These are phyloP conservation scores for Papilio xuthus DNA, from an alignment of 1,140 invertebrate genomes.

Conservation along the genomic window DNA sequence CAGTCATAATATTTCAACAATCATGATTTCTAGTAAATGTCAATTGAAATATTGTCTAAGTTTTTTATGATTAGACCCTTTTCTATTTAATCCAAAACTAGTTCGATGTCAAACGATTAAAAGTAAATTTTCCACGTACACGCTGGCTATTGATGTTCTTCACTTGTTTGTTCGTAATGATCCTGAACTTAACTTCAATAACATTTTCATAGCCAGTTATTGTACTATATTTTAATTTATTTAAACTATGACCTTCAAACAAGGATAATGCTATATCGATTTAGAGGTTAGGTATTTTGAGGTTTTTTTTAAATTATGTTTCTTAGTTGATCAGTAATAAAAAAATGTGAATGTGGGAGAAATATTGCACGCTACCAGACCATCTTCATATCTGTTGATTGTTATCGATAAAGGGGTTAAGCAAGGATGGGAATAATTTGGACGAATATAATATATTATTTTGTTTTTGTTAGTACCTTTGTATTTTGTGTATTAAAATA, in stretches of 20 bases:
- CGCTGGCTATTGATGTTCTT: background rate
- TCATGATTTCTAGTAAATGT: too few relatives aligned
- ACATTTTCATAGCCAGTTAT: background rate
- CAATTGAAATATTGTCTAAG: too few relatives aligned
- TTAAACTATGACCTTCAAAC: background rate
- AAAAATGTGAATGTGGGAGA: too few relatives aligned
- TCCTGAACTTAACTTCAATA: background rate
- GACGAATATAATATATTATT: background rate
- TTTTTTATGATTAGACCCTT: background rate
- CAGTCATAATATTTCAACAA: too few relatives aligned
- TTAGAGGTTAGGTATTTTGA: too few relatives aligned
- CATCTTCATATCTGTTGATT: too few relatives aligned
- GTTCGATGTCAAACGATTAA: conserved; percentile 25
- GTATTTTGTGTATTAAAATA: background rate
- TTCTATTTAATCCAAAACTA: background rate
- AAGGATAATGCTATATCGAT: background rate
- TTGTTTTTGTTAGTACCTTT: background rate
- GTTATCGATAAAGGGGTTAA: too few relatives aligned
- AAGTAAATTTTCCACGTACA: conserved; percentile 6
- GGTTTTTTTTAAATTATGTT: too few relatives aligned
- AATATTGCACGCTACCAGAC: too few relatives aligned
- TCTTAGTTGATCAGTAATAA: too few relatives aligned
- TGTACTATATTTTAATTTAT: background rate
- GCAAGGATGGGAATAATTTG: too few relatives aligned
- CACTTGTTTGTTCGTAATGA: background rate